Base-by-base conservation (phyloP, 2,888 invertebrate species). In the Agrochola macilenta region DNA sequence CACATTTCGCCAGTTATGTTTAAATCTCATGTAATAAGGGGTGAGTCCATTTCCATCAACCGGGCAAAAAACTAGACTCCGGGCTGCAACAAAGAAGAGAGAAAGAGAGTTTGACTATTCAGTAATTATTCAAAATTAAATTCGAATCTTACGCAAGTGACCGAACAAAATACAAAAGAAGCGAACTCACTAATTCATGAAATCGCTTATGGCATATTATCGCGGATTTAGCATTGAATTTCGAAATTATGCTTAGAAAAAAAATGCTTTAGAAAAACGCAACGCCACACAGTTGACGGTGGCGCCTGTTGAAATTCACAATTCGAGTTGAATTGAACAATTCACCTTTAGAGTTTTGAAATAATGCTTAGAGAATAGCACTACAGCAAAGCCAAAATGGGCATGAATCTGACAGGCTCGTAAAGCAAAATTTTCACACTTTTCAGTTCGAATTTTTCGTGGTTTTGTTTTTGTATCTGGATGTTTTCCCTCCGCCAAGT, bases 371-470 rank as follows among this genome's bases (percentile, higher is more conserved):
- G 9, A 46, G 39, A 49, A 23, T 2, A 58, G 14, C n/a, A 43
- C n/a, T 60, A 69, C 14, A 49, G 8, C 60, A 61, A 43, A 52
- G 14, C 58, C 30, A n/a, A 60, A 54, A 63, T 5, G 20, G 77
- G 17, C 20, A 46, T 64, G 35, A 63, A 26, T 26, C 26, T 57
- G 63, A 35, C 54, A 76, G 17, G 54, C 54, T 61, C 23, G 52
- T 61, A 60, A 61, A 75, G 5, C 23, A 39, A 78, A 49, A 14
- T 14, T n/a, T 66, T 66, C 66, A 58, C n/a, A 77, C 23, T 39
- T 60, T 61, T n/a, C 52, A 9, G 30, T 30, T 76, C 7, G 2
- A 7, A 26, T 39, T 49, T 64, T 49, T 43, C 23, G 26, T 58
- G 17, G 46, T 76, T 17, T 11, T 9, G 4, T 43, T 49, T 35